Conservation (phyloP, 1,140 invertebrate species). For the Cydia splendana region DNA sequence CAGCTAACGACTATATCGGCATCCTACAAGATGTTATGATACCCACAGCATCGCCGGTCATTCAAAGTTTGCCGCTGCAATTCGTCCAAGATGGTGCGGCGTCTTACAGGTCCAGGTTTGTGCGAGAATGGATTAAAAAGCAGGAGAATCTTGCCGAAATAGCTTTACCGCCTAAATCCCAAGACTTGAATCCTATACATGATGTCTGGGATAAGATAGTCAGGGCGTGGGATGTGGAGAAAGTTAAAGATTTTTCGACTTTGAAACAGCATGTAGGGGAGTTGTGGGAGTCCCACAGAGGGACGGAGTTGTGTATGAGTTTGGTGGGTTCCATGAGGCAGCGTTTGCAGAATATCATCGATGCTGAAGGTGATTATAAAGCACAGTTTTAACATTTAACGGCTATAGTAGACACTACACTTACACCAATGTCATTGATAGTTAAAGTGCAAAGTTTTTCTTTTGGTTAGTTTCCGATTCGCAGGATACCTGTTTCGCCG, state of each 20-base stretch:
- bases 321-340: constrained; percentile 1
- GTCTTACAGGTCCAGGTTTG: constrained; percentile 1
- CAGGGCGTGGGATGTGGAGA: neutral
- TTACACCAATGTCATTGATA: no score
- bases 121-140: neutral
- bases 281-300: neutral
- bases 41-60: neutral
- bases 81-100: neutral
- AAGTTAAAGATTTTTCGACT: neutral
- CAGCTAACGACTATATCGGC: neutral
- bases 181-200: neutral
- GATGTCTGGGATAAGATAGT: neutral
- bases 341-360: constrained; percentile 1
- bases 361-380: neutral
- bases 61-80: neutral
- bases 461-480: no score
- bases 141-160: neutral
- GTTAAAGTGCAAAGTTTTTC: no score
- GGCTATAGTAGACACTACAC: no score
- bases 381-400: constrained; percentile 44
- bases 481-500: no score
- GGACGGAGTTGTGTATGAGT: neutral
- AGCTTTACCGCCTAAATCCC: neutral
- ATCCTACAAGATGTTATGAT: neutral
- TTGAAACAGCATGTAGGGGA: neutral